Percentiles rank a stretch among this genome's conserved stretches.
phyloP scores from a whole-genome alignment of 2,888 invertebrate genomes.

The Fragum whitleyi region DNA sequence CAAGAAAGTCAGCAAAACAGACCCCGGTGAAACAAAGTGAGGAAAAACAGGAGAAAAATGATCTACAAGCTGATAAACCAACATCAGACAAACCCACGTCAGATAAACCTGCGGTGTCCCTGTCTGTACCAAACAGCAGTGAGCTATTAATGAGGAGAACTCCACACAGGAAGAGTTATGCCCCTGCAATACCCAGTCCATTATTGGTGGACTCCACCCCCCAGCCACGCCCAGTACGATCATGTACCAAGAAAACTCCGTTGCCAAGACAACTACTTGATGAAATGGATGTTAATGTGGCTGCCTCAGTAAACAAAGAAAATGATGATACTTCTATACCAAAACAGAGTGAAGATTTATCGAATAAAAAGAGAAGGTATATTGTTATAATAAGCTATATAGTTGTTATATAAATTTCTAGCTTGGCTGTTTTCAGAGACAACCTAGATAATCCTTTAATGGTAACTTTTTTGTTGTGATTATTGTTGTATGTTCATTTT shows the following conservation, averaged over 20 bases:
- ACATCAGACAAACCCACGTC: background rate
- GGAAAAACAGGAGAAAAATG: background rate
- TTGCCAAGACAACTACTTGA: conserved; percentile 47
- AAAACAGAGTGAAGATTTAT: background rate
- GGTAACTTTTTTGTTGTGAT: too few relatives aligned
- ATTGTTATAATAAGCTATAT: too few relatives aligned
- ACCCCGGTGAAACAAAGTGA: background rate
- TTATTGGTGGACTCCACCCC: conserved; percentile 72
- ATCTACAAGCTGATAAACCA: background rate
- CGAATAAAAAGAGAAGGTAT: too few relatives aligned
- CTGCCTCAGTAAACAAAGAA: background rate
- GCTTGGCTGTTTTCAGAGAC: too few relatives aligned
- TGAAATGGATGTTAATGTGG: background rate
- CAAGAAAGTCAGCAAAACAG: conserved; percentile 45
- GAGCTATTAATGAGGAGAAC: conserved; percentile 28
- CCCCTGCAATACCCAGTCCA: conserved; percentile 79
- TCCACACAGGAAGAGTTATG: conserved; percentile 64
- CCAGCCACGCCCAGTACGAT: conserved; percentile 47
- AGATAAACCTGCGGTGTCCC: background rate
- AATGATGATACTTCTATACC: conserved; percentile 14
- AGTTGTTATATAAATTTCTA: too few relatives aligned
- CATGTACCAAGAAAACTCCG: conserved; percentile 49
- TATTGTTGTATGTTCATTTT: too few relatives aligned
- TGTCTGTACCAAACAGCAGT: background rate
- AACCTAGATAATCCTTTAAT: too few relatives aligned